These are phyloP conservation scores for Triplophysa yarkandensis DNA, from an alignment of 2,797 vertebrate genomes.

Conservation along the genomic window DNA sequence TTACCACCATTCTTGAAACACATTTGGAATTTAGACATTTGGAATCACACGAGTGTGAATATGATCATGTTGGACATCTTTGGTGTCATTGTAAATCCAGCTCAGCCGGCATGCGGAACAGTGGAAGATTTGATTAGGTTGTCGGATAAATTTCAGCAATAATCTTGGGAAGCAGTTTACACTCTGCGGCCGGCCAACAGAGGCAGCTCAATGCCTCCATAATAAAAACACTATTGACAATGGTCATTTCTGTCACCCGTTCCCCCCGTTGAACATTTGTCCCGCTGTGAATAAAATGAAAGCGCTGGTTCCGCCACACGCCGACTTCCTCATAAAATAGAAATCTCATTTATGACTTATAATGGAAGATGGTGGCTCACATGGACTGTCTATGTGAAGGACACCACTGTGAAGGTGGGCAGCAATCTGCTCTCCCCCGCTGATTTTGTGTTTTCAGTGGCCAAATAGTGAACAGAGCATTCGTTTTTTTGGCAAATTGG, in stretches of 20 bases:
- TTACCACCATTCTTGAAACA: too few relatives aligned
- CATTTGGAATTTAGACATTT: too few relatives aligned
- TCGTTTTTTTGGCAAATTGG: conserved; percentile 50
- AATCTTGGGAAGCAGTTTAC: conserved; percentile 65
- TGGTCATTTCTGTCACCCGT: conserved; percentile 41
- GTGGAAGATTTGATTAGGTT: conserved; percentile 70
- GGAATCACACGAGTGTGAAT: too few relatives aligned
- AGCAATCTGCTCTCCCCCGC: conserved; percentile 35
- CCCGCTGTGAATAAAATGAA: conserved; percentile 45
- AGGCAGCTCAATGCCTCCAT: conserved; percentile 33
- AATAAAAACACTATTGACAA: conserved; percentile 36
- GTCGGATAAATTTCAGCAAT: conserved; percentile 69
- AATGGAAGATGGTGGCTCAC: conserved; percentile 19
- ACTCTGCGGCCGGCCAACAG: conserved; percentile 55
- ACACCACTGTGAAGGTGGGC: conserved; percentile 30
- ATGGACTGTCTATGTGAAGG: conserved; percentile 20
- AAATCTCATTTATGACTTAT: conserved; percentile 28
- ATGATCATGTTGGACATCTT: conserved; percentile 3
- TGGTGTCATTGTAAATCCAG: conserved; percentile 47
- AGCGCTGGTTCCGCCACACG: background rate
- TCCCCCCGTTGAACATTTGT: conserved; percentile 25
- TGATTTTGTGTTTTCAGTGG: conserved; percentile 50
- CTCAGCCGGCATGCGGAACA: conserved; percentile 63
- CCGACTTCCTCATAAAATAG: conserved; percentile 24
- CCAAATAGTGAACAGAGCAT: conserved; percentile 31